Evolutionary conservation across 2,113 vertebrate genomes (phyloP).

Genomic region (Pelodiscus sinensis): DNA sequence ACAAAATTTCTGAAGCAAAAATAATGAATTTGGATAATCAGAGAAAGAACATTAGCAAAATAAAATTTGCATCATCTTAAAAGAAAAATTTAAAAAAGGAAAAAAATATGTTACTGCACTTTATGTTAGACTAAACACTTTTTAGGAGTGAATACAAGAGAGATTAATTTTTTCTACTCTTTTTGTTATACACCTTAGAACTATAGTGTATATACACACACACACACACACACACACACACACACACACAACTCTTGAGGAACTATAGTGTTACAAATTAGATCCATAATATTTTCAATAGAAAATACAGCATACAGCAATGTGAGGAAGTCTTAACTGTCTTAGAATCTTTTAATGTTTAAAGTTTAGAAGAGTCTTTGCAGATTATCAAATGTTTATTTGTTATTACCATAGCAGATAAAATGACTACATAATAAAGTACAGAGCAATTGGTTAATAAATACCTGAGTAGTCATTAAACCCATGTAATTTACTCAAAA

Average conservation of each 20-base stretch:
- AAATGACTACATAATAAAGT: not conserved
- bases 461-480: constrained; percentile 28
- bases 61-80: not conserved
- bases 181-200: not conserved
- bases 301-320: not conserved
- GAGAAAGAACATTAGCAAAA: not conserved
- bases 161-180: not conserved
- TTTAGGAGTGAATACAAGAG: not conserved
- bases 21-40: not conserved
- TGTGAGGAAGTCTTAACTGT: not conserved
- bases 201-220: not conserved
- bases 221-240: too few species aligned
- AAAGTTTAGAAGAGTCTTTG: not conserved
- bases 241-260: not conserved
- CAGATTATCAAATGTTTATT: not conserved
- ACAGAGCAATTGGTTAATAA: constrained; percentile 41
- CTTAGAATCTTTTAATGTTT: accelerated
- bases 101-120: not conserved
- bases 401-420: constrained; percentile 4
- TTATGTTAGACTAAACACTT: not conserved
- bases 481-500: not conserved
- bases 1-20: not conserved
- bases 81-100: not conserved
- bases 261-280: not conserved
- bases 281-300: not conserved